Base-by-base conservation (phyloP, 2,888 invertebrate species). In the Graphium colonna region DNA sequence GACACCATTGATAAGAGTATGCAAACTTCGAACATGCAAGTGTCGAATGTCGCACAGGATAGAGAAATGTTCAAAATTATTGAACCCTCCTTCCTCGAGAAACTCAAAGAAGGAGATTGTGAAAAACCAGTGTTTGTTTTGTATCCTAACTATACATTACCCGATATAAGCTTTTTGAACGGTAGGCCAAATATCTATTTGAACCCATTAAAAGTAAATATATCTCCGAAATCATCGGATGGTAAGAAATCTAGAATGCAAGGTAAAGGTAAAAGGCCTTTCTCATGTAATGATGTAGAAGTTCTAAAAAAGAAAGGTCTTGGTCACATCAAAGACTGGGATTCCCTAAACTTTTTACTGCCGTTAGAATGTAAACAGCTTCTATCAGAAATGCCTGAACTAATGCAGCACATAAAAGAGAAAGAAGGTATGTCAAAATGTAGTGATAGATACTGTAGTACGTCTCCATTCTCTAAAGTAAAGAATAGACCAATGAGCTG, bases 311-410 rank as follows among this genome's bases (percentile, higher is more conserved):
- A 94, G 71, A 94, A 94, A 77, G 95, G 96, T 50, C 93, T 96
- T 59, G 92, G 93, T 39, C 97, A 97, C 73, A 94, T 98, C 7
- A 93, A 94, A 73, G 98, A 98, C 79, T 98, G 98, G 98, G 96
- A 97, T 68, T 97, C 97, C 0, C 86, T 98, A 48, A 96, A 95
- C 66, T 94, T 97, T 62, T 90, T 98, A 45, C 82, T 98, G 59
- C 98, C 98, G 2, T 89, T 91, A 60, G 97, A 98, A 77, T 96
- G 95, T 75, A 92, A 93, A 60, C 93, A 94, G 70, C 91, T 96
- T 60, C 77, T 97, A 46, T 92, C 94, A 12, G 95, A 96, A 76
- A 92, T 96, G 68, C 96, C 96, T 5, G 95, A 96, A 83, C 87
- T 95, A 43, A 91, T 92, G 60, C 91, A 91, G 65, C 92, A 93